Evolutionary conservation across 2,113 vertebrate genomes (phyloP), one percentile per base, ranked within the genome.

Genomic region (Merops nubicus): DNA sequence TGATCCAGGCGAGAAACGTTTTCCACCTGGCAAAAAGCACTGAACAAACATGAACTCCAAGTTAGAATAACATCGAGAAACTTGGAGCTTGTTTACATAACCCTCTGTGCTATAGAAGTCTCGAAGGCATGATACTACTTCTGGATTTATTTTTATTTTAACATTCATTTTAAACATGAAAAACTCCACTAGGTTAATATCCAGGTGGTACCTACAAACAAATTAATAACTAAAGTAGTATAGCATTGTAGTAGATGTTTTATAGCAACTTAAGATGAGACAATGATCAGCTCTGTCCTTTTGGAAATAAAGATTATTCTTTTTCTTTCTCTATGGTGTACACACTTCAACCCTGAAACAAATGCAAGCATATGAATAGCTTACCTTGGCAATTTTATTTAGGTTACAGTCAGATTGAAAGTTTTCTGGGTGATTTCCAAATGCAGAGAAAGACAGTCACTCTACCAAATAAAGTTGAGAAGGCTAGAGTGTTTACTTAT

Each of bases 11-110:
- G 97, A 85, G 99, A 97, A 76, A 88, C 73, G 20, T 99, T 98
- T 92, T 99, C 99, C 38, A 63, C 87, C 94, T 98, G 97, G 96
- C 98, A 98, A 96, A 99, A 99, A 43, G 99, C 99, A 87, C 99
- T 99, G 97, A 72, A 96, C 85, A 97, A 97, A 96, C 47, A 97
- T 92, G 96, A 98, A 96, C 42, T 69, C 25, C 50, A 34, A 95
- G 94, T 98, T 94, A 97, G 91, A 94, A 95, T 36, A 91, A 90
- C 74, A 89, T 8, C 2, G 4, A 83, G 87, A 85, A 87, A 72
- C 42, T 15, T 56, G 21, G 16, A 82, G 64, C 63, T 86, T 90
- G 86, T 95, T 73, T 78, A 47, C 42, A 72, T 63, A 70, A 78
- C 53, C 57, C 74, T 79, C 76, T 53, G 59, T 19, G 53, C 56